A percentile compares a stretch with the other conserved stretches of the same genome.
These are phyloP conservation scores for Psilopsiagon aymara DNA, from an alignment of 2,113 vertebrate species.

Conservation along the genomic window DNA sequence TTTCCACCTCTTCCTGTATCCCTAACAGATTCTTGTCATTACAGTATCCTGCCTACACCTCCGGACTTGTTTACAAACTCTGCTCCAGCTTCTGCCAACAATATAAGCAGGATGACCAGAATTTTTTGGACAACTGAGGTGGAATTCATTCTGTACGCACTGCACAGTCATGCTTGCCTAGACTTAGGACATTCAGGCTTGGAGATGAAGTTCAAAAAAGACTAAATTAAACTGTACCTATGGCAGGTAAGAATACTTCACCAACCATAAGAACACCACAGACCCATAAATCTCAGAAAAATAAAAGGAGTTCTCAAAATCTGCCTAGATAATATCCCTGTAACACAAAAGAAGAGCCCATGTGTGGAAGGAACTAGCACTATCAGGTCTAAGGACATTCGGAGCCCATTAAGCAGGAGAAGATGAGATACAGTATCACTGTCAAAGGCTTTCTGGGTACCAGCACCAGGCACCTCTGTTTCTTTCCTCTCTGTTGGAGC, in stretches of 20 bases:
- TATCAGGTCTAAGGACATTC: neutral
- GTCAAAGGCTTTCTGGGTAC: neutral
- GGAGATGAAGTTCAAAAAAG: neutral
- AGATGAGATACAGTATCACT: neutral
- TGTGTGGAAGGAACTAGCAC: neutral
- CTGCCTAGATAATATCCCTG: neutral
- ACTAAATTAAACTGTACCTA: neutral
- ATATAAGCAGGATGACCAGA: neutral
- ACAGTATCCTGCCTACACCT: neutral
- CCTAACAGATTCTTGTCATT: neutral
- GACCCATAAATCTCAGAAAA: neutral
- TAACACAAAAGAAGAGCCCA: neutral
- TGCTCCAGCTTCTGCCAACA: neutral
- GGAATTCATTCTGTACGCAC: neutral
- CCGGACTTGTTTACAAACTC: neutral
- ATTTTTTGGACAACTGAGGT: neutral
- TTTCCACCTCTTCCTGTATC: neutral
- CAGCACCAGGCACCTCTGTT: neutral
- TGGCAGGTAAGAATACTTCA: neutral
- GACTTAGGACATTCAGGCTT: neutral
- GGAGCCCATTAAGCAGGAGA: neutral
- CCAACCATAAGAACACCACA: neutral
- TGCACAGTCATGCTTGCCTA: neutral
- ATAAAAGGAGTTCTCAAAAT: neutral
- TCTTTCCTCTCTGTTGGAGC: accelerated